Conservation (phyloP, 2,113 vertebrate genomes). For the Cyanoderma ruficeps region DNA sequence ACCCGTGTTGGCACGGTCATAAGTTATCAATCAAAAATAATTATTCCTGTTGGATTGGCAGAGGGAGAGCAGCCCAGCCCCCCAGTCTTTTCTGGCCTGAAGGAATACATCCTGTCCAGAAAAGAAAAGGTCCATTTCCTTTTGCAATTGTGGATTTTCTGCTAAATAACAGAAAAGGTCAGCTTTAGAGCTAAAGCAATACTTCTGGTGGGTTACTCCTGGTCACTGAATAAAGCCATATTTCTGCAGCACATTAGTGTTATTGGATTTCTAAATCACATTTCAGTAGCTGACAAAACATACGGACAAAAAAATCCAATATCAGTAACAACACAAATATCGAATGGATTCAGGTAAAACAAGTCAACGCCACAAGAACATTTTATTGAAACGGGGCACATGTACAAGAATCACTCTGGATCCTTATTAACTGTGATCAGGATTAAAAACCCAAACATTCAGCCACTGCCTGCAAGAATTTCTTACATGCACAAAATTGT, state of each 20-base stretch:
- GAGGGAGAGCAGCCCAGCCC: not conserved
- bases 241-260: conserved; percentile 51
- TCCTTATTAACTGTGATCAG: not conserved
- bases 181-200: conserved; percentile 67
- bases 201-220: conserved; percentile 38
- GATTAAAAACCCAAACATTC: not conserved
- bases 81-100: not conserved
- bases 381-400: not conserved
- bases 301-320: not conserved
- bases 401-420: not conserved
- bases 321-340: not conserved
- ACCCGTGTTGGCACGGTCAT: fast-evolving
- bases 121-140: not conserved
- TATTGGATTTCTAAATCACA: conserved; percentile 65
- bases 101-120: not conserved
- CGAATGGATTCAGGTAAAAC: not conserved
- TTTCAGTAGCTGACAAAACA: conserved; percentile 10
- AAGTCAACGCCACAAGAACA: not conserved
- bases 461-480: not conserved
- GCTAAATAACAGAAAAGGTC: conserved; percentile 61
- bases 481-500: not conserved
- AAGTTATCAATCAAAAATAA: not conserved
- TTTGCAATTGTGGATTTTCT: conserved; percentile 18
- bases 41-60: not conserved
- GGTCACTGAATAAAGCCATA: conserved; percentile 13